Percentiles rank a stretch among this genome's conserved stretches.
These are phyloP conservation scores for Fundulus diaphanus DNA, from an alignment of 2,797 vertebrate genomes.

Conservation along the genomic window DNA sequence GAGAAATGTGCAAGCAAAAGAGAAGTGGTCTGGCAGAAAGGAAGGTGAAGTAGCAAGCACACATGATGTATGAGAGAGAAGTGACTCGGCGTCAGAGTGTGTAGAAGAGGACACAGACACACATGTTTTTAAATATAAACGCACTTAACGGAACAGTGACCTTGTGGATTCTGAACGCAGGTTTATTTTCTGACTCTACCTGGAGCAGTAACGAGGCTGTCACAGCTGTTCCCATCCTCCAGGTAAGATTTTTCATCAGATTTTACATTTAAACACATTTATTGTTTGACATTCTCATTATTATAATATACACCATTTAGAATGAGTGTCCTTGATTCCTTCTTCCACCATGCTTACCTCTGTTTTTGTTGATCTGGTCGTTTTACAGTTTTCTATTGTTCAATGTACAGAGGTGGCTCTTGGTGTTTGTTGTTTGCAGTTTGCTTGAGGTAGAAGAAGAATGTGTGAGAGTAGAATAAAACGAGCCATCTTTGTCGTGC, in stretches of 20 bases:
- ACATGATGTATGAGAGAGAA: conserved; percentile 32
- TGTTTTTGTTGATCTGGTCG: not conserved
- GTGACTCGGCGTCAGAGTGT: not conserved
- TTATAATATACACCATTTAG: not conserved
- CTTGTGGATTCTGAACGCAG: not conserved
- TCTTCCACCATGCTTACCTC: not conserved
- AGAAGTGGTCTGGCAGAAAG: conserved; percentile 16
- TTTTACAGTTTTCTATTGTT: not conserved
- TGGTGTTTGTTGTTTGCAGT: not conserved
- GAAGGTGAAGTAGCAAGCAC: conserved; percentile 25
- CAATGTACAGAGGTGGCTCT: not conserved
- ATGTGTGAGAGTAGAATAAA: not conserved
- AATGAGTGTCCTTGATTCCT: not conserved
- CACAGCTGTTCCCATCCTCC: not conserved
- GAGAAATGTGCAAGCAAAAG: conserved; percentile 6
- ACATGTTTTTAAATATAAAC: conserved; percentile 14
- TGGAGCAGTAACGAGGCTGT: conserved; percentile 10
- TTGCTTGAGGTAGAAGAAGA: not conserved
- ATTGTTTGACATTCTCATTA: not conserved
- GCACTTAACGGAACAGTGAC: conserved; percentile 7
- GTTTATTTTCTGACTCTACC: conserved; percentile 26
- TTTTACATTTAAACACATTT: not conserved
- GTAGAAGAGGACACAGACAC: not conserved
- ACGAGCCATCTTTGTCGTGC: not conserved
- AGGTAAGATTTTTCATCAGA: conserved; percentile 30